Conservation (phyloP, 2,113 vertebrate genomes). For the Paedocypris sp. region DNA sequence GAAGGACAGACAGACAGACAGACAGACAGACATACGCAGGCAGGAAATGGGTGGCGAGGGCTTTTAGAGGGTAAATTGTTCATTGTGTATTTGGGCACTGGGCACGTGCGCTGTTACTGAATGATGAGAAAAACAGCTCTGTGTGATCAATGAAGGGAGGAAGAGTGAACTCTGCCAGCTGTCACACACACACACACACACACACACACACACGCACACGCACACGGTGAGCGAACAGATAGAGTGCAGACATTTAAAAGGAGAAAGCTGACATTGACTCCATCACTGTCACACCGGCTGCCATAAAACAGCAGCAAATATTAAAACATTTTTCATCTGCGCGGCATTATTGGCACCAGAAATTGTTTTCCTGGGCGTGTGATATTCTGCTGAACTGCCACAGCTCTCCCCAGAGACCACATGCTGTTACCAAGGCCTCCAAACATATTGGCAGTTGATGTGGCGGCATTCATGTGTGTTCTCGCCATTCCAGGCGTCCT, state of each 20-base stretch:
- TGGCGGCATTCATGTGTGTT: slow-evolving; percentile 82
- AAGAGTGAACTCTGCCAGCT: slow-evolving; percentile 42
- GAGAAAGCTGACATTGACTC: slow-evolving; percentile 99
- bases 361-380: slow-evolving; percentile 99
- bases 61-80: slow-evolving; percentile 82
- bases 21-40: slow-evolving; percentile 34
- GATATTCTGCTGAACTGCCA: slow-evolving; percentile 90
- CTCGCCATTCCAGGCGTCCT: slow-evolving; percentile 83
- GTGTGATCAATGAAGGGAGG: slow-evolving; percentile 78
- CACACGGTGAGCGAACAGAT: slow-evolving; percentile 66
- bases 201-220: slow-evolving; percentile 22
- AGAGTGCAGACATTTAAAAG: slow-evolving; percentile 98
- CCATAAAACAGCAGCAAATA: slow-evolving; percentile 99
- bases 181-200: slow-evolving; percentile 37
- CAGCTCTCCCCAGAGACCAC: slow-evolving; percentile 84
- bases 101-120: slow-evolving; percentile 84
- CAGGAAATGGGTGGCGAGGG: slow-evolving; percentile 67
- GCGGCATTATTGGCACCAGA: slow-evolving; percentile 99
- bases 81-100: slow-evolving; percentile 83
- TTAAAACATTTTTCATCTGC: slow-evolving; percentile 99
- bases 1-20: slow-evolving; percentile 8
- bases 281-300: slow-evolving; percentile 97
- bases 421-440: slow-evolving; percentile 92
- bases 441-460: slow-evolving; percentile 99
- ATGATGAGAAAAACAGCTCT: slow-evolving; percentile 42